These are phyloP conservation scores for Adelges cooleyi DNA, from an alignment of 1,140 invertebrate species.

Conservation along the genomic window DNA sequence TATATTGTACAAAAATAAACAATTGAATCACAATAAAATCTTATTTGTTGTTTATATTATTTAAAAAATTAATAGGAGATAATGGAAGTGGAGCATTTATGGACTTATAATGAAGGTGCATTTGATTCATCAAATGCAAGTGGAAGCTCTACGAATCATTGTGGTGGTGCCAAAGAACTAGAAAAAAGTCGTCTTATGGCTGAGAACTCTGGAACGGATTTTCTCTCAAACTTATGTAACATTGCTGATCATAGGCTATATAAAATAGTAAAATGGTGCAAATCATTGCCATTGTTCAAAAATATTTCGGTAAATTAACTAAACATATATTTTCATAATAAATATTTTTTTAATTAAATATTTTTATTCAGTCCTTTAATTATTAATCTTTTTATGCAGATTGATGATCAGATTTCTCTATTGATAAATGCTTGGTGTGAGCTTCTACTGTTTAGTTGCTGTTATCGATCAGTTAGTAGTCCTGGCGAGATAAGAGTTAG, in stretches of 20 bases:
- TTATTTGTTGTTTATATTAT: background rate
- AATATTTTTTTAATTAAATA: no score
- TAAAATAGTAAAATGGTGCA: constrained; percentile 97
- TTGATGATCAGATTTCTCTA: constrained; percentile 91
- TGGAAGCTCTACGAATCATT: constrained; percentile 15
- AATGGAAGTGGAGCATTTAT: constrained; percentile 86
- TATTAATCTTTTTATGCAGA: constrained; percentile 47
- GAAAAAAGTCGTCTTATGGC: constrained; percentile 40
- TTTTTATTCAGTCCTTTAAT: no score
- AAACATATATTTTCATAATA: no score
- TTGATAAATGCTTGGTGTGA: constrained; percentile 98
- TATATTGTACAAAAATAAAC: background rate
- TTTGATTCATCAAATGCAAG: constrained; percentile 14
- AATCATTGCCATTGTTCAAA: constrained; percentile 90
- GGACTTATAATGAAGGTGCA: constrained; percentile 59
- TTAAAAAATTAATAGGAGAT: constrained; percentile 56
- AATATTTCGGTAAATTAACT: constrained; percentile 85
- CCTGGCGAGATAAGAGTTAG: constrained; percentile 76
- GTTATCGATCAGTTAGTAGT: constrained; percentile 73
- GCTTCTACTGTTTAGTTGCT: constrained; percentile 81
- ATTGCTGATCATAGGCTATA: constrained; percentile 91
- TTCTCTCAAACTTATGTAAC: constrained; percentile 76
- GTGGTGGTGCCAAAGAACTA: constrained; percentile 36
- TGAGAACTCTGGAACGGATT: constrained; percentile 49
- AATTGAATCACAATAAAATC: background rate